A percentile compares a stretch with the other conserved stretches of the same genome.
Evolutionary conservation across 2,797 vertebrate genomes (phyloP).

Genomic region (Selene dorsalis): DNA sequence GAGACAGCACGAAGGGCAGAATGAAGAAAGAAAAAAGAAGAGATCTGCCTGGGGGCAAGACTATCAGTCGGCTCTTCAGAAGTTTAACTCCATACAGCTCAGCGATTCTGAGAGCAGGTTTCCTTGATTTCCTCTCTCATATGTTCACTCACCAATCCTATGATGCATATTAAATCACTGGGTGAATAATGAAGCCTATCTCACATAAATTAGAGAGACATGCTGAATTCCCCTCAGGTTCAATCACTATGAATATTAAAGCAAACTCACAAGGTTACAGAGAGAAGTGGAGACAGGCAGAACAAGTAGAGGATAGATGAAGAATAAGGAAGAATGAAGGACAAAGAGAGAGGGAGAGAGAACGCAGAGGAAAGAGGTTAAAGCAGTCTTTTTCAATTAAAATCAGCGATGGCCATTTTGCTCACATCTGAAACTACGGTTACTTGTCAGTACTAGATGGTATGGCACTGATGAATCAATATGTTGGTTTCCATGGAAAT

Average conservation of each 20-base stretch:
- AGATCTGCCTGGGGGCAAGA: slow-evolving; percentile 28
- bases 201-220: slow-evolving; percentile 80
- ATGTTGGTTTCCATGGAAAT: too few relatives aligned
- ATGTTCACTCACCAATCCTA: slow-evolving; percentile 50
- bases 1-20: background rate
- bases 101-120: slow-evolving; percentile 25
- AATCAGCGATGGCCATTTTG: slow-evolving; percentile 57
- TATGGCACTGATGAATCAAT: background rate
- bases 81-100: slow-evolving; percentile 38
- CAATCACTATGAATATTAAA: slow-evolving; percentile 81
- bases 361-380: slow-evolving; percentile 42
- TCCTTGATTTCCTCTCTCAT: slow-evolving; percentile 54
- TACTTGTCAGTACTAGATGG: slow-evolving; percentile 25
- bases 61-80: slow-evolving; percentile 64
- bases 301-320: slow-evolving; percentile 51
- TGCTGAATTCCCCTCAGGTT: slow-evolving; percentile 74
- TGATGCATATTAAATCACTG: slow-evolving; percentile 78
- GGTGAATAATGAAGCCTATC: slow-evolving; percentile 80
- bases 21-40: slow-evolving; percentile 16
- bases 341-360: slow-evolving; percentile 50
- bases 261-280: slow-evolving; percentile 75
- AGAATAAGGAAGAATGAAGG: slow-evolving; percentile 52
- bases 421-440: slow-evolving; percentile 58
- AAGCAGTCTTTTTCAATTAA: slow-evolving; percentile 62
- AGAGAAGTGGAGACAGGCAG: slow-evolving; percentile 35